A percentile compares a stretch with the other conserved stretches of the same genome.
Evolutionary conservation across 2,888 invertebrate species (phyloP).

Genomic region (Watsonalla cultraria): DNA sequence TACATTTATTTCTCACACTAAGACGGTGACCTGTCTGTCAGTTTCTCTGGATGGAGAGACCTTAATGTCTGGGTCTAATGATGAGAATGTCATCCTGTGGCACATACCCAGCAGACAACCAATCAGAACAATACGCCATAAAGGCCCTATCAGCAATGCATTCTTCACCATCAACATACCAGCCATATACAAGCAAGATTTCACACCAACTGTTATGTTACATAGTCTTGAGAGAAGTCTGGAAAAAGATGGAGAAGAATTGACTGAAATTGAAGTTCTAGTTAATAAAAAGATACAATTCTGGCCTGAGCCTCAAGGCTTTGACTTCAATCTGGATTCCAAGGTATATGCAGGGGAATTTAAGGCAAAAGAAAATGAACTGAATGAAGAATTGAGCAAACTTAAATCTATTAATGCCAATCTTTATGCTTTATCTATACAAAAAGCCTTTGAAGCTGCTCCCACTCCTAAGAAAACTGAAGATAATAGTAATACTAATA

Average conservation of each 20-base stretch:
- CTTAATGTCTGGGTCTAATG: slow-evolving; percentile 87
- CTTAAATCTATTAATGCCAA: slow-evolving; percentile 78
- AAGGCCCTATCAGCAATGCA: slow-evolving; percentile 86
- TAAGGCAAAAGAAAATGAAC: slow-evolving; percentile 41
- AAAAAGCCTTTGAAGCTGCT: slow-evolving; percentile 56
- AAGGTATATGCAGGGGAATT: slow-evolving; percentile 41
- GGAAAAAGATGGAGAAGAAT: slow-evolving; percentile 70
- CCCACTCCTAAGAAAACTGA: slow-evolving; percentile 16
- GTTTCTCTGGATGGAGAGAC: slow-evolving; percentile 84
- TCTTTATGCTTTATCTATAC: slow-evolving; percentile 76
- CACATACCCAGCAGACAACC: slow-evolving; percentile 87
- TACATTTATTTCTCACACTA: slow-evolving; percentile 83
- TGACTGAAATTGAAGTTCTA: slow-evolving; percentile 63
- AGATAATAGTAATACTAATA: slow-evolving; percentile 36
- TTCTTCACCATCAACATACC: slow-evolving; percentile 80
- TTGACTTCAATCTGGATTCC: slow-evolving; percentile 21
- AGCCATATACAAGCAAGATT: slow-evolving; percentile 79
- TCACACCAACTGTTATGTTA: slow-evolving; percentile 76
- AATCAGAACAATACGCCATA: slow-evolving; percentile 83
- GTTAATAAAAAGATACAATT: slow-evolving; percentile 57
- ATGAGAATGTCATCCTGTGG: slow-evolving; percentile 88
- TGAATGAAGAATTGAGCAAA: slow-evolving; percentile 72
- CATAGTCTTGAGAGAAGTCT: slow-evolving; percentile 82
- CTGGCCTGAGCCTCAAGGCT: slow-evolving; percentile 46
- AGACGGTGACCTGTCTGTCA: slow-evolving; percentile 83